Conservation (phyloP, 2,888 invertebrate species). For the Lasioglossum figueresi region DNA sequence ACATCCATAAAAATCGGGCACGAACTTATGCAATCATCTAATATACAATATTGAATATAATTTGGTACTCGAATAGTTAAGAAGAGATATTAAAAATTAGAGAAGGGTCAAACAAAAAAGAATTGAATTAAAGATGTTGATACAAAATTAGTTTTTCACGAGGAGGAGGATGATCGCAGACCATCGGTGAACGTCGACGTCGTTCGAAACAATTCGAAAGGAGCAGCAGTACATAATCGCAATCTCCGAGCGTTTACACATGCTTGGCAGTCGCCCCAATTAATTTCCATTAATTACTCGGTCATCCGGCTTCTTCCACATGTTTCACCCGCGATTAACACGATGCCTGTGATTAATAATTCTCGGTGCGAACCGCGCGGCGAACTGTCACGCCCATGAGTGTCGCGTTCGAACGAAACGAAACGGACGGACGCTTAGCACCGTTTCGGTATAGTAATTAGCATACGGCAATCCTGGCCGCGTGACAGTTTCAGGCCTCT, state of each 20-base stretch:
- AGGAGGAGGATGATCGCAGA: not conserved
- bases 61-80: not conserved
- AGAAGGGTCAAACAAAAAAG: too few relatives aligned
- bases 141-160: not conserved
- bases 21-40: too few relatives aligned
- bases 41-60: too few relatives aligned
- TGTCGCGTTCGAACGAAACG: not conserved
- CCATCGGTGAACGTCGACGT: not conserved
- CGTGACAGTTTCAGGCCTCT: slow-evolving; percentile 50
- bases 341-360: slow-evolving; percentile 58
- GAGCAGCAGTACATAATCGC: slow-evolving; percentile 33
- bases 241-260: slow-evolving; percentile 65
- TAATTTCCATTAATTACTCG: slow-evolving; percentile 51
- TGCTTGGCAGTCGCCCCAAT: slow-evolving; percentile 77
- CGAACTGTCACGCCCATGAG: slow-evolving; percentile 52
- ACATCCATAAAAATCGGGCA: too few relatives aligned
- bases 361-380: slow-evolving; percentile 36
- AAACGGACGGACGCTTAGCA: not conserved
- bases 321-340: slow-evolving; percentile 63
- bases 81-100: not conserved
- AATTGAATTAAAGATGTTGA: not conserved
- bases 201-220: not conserved
- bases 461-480: slow-evolving; percentile 24
- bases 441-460: slow-evolving; percentile 16
- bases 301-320: slow-evolving; percentile 56